Evolutionary conservation across 2,113 vertebrate genomes (phyloP).

Genomic region (Podarcis raffonei): DNA sequence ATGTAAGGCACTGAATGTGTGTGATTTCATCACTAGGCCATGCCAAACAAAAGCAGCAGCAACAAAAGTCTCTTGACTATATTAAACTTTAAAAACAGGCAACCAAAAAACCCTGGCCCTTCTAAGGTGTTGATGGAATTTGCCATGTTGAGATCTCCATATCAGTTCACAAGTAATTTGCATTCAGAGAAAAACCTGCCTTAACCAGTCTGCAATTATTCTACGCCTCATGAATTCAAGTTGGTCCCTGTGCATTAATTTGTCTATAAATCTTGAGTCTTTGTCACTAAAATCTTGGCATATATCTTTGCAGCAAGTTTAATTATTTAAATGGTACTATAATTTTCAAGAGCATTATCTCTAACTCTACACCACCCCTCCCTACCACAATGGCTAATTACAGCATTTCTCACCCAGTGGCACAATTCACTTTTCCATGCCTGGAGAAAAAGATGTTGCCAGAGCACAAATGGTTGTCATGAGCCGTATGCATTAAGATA

Average conservation of each 20-base stretch:
- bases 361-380: not conserved
- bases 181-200: constrained; percentile 56
- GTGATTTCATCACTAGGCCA: not conserved
- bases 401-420: constrained; percentile 6
- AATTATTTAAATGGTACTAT: constrained; percentile 59
- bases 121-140: constrained; percentile 38
- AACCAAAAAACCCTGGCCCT: not conserved
- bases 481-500: not conserved
- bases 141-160: constrained; percentile 32
- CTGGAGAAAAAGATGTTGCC: not conserved
- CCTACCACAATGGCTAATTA: constrained; percentile 38
- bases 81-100: constrained; percentile 7
- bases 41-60: not conserved
- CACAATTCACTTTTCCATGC: constrained; percentile 40
- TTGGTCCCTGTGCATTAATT: constrained; percentile 53
- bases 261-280: constrained; percentile 54
- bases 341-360: constrained; percentile 47
- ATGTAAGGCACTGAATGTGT: not conserved
- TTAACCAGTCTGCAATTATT: constrained; percentile 60
- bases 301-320: constrained; percentile 58
- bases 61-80: not conserved
- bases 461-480: not conserved
- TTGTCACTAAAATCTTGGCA: constrained; percentile 56
- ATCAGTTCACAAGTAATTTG: constrained; percentile 45
- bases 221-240: constrained; percentile 58